Percentiles rank a stretch among this genome's conserved stretches.
Conservation (phyloP, 2,888 invertebrate species). For the Drosophila subquinaria region DNA sequence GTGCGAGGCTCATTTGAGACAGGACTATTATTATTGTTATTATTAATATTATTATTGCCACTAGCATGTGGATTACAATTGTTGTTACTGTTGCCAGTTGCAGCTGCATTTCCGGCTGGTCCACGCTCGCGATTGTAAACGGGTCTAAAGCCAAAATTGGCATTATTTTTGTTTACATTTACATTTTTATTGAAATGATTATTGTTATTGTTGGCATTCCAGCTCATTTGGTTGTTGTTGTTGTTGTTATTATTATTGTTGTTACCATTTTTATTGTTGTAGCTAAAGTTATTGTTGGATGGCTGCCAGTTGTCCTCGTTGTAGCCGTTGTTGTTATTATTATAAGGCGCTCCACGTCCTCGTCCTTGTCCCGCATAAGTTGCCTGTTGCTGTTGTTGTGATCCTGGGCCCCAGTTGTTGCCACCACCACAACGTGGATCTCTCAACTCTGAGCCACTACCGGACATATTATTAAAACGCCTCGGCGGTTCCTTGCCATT, state of each 20-base stretch:
- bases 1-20: constrained; percentile 66
- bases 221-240: not conserved
- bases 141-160: constrained; percentile 2
- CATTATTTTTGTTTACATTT: not conserved
- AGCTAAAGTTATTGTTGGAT: not conserved
- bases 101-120: not conserved
- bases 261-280: constrained; percentile 4
- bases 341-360: not conserved
- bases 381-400: not conserved
- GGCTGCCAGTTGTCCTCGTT: constrained; percentile 25
- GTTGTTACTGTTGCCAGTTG: not conserved
- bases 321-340: not conserved
- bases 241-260: not conserved
- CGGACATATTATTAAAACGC: constrained; percentile 1
- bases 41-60: not conserved
- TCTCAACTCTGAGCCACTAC: not conserved
- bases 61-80: not conserved
- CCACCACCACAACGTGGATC: constrained; percentile 24
- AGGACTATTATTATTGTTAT: not conserved
- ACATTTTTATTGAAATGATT: not conserved
- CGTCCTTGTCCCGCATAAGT: not conserved
- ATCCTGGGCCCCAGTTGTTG: constrained; percentile 13
- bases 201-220: not conserved
- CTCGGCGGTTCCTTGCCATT: not conserved
- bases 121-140: not conserved